A percentile compares a stretch with the other conserved stretches of the same genome.
These are phyloP conservation scores for Eueides isabella DNA, from an alignment of 1,140 invertebrate species.

Conservation along the genomic window DNA sequence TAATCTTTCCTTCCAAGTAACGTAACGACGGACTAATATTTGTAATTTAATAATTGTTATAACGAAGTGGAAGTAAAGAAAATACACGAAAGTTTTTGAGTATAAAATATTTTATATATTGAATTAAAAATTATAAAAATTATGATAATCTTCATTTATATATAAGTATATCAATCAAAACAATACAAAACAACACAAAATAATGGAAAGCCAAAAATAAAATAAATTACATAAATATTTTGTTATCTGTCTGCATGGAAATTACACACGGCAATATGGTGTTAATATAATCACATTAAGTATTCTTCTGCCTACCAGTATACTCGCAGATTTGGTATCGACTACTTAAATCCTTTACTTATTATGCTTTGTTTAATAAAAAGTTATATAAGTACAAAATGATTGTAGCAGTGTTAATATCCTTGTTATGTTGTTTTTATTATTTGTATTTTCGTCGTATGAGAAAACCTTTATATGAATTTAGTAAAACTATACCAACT, in stretches of 20 bases:
- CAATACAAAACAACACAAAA: too few species aligned
- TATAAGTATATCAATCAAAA: too few species aligned
- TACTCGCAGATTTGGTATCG: constrained; percentile 37
- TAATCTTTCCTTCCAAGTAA: background rate
- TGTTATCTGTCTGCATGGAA: constrained; percentile 12
- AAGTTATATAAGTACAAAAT: constrained; percentile 33
- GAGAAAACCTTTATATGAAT: constrained; percentile 55
- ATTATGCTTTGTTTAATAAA: background rate
- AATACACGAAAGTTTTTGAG: too few species aligned
- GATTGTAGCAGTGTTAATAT: constrained; percentile 47
- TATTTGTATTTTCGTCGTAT: constrained; percentile 52
- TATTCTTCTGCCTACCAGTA: constrained; percentile 37
- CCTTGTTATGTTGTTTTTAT: constrained; percentile 46
- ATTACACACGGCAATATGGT: constrained; percentile 30
- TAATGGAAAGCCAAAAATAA: constrained; percentile 1
- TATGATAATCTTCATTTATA: too few species aligned
- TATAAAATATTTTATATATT: too few species aligned
- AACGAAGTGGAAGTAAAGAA: too few species aligned
- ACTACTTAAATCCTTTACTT: constrained; percentile 20
- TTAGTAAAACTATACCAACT: constrained; percentile 51
- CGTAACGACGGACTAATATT: too few species aligned
- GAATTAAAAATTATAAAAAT: too few species aligned
- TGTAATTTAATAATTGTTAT: too few species aligned
- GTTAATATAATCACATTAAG: constrained; percentile 44
- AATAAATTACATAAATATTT: constrained; percentile 6